These are phyloP conservation scores for Nasonia vitripennis DNA, from an alignment of 1,140 invertebrate genomes.

Conservation along the genomic window DNA sequence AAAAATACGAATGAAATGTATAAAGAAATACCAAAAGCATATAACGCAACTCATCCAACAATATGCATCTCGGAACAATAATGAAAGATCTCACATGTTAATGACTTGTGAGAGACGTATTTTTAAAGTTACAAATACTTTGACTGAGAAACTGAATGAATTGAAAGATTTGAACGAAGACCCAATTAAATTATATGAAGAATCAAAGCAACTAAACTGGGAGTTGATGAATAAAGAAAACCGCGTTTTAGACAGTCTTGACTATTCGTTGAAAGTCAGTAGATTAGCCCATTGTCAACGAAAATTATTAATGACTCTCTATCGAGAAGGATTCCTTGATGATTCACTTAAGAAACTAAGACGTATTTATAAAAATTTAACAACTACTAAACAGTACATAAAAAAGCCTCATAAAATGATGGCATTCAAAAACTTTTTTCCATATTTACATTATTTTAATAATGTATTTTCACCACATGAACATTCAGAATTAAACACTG, in stretches of 20 bases:
- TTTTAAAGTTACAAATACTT: neutral
- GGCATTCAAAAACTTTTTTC: neutral
- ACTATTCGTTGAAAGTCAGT: neutral
- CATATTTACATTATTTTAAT: conserved; percentile 54
- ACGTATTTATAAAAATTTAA: neutral
- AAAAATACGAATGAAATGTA: neutral
- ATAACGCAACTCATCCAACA: neutral
- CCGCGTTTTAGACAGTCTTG: neutral
- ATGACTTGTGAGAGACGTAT: neutral
- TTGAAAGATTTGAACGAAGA: conserved; percentile 35
- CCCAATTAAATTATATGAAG: conserved; percentile 36
- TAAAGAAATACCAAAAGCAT: neutral
- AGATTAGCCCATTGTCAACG: neutral
- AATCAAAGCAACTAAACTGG: neutral
- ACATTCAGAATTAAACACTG: neutral
- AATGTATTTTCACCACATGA: conserved; percentile 55
- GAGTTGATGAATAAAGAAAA: neutral
- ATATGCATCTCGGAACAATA: conserved; percentile 3
- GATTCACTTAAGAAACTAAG: conserved; percentile 3
- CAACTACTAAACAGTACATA: neutral
- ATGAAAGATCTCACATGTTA: conserved; percentile 25
- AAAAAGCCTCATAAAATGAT: neutral
- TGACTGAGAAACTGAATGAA: conserved; percentile 35
- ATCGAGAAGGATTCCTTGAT: conserved; percentile 26
- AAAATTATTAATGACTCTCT: conserved; percentile 36